Evolutionary conservation across 2,888 invertebrate species (phyloP), one percentile per base, ranked within the genome.

Genomic region (Amphipoea lucens): DNA sequence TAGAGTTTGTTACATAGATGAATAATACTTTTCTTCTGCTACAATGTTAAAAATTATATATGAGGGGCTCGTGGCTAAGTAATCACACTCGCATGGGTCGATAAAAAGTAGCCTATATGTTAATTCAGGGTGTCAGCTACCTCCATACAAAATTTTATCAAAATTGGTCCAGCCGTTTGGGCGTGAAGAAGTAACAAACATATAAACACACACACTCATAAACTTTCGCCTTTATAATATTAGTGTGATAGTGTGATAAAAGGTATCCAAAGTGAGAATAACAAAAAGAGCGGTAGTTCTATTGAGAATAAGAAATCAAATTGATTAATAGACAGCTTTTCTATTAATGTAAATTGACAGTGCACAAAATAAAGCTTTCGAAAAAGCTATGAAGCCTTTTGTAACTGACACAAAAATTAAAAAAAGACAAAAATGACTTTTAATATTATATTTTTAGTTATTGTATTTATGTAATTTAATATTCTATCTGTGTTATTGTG

Each of bases 321-420:
- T 20, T 29, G 5, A 9, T 48, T 45, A 5, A 11, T 23, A 23
- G 66, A 66, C 23, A 17, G 42, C 17, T n/a, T 9, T 36, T 45
- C 0, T 57, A 45, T 11, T 17, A 17, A 42, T 2, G 1, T 54
- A 36, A 36, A 69, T 54, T 12, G 1, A 11, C 9, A 20, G 1
- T 9, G 3, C 12, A 29, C 7, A 17, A 71, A 48, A 40, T 7
- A 48, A 51, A 66, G 12, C 14, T 3, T 14, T 57, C 17, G 6
- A 17, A 60, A 75, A 72, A 20, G 7, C 17, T 36, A 12, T n/a
- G 7, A 36, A 73, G 17, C 3, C 0, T 36, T 72, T 63, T 73
- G 51, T 69, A 40, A 51, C 29, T 63, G 78, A 54, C 51, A 62
- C 40, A 36, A 69, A 72, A 20, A 54, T 62, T 60, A 29, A 29